Evolutionary conservation across 2,113 vertebrate species (phyloP), one percentile per base, ranked within the genome.

Genomic region (Cheilinus undulatus): DNA sequence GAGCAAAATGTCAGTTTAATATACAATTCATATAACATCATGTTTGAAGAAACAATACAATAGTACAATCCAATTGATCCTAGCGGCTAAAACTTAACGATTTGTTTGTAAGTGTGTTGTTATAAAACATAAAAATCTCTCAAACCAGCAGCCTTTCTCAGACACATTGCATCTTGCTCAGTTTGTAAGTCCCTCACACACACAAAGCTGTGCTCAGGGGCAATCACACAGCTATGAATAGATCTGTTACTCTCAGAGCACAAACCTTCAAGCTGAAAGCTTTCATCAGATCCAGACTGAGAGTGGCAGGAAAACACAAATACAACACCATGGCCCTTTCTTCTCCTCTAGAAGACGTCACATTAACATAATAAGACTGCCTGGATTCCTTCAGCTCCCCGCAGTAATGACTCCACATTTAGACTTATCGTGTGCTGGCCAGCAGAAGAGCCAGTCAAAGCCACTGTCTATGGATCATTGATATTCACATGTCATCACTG

Each of bases 231-330:
- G 80, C 83, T 79, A 85, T 86, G 78, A 89, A 88, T 85, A 86
- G 76, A 73, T 78, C 40, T 75, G 72, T 76, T 73, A 69, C n/a
- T 69, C 75, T 66, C 23, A 83, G 43, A 85, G 65, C 26, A 23
- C 56, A 83, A 88, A 80, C 77, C 85, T 80, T 83, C 75, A 83
- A 87, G 82, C 75, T 49, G 70, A 61, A 73, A 64, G 53, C 84
- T 85, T 86, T 86, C 79, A 89, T 76, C 65, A 50, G 76, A 56
- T 11, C 61, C 63, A 60, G 72, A 52, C 65, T 71, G 22, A 69
- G 78, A 83, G 69, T 85, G 80, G 76, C 85, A 86, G 83, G 60
- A 72, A 88, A 87, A 87, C 67, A 83, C 82, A 83, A 76, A 87
- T 52, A 83, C 73, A 50, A 64, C 56, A 58, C 58, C 40, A 42